phyloP scores from a whole-genome alignment of 2,888 invertebrate species.

The Labia minor region DNA sequence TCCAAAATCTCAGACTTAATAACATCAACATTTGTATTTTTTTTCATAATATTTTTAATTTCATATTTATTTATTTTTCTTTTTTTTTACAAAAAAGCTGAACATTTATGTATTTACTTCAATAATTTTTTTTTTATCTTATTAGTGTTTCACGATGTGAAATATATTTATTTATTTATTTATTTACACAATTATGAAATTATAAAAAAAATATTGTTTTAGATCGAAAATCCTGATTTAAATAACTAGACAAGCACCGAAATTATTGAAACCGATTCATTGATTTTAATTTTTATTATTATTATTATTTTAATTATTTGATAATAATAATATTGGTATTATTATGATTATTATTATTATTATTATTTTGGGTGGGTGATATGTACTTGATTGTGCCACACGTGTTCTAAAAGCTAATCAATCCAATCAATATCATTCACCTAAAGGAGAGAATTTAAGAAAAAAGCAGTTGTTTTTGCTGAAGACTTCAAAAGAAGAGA shows the following conservation, averaged over 20 bases:
- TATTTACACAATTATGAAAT: not conserved
- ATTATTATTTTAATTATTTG: no score
- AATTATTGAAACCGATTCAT: not conserved
- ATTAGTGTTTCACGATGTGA: not conserved
- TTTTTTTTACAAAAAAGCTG: slow-evolving; percentile 13
- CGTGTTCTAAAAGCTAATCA: slow-evolving; percentile 8
- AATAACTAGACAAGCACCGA: not conserved
- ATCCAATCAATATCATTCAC: no score
- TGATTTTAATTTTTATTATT: not conserved
- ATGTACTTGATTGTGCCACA: slow-evolving; percentile 27
- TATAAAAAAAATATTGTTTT: not conserved
- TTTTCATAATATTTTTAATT: not conserved
- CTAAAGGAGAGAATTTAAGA: not conserved
- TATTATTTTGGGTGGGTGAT: slow-evolving; percentile 20
- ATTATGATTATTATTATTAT: no score
- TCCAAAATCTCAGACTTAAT: slow-evolving; percentile 8
- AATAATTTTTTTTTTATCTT: not conserved
- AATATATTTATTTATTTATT: not conserved
- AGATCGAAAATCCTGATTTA: not conserved
- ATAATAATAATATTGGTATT: no score
- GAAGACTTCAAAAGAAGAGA: not conserved
- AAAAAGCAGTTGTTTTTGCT: not conserved
- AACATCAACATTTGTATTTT: not conserved
- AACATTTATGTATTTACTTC: slow-evolving; percentile 3
- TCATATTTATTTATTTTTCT: not conserved